Base-by-base conservation (phyloP, 92 coral and sea anemone genomes). In the Epizoanthus rinbou region DNA sequence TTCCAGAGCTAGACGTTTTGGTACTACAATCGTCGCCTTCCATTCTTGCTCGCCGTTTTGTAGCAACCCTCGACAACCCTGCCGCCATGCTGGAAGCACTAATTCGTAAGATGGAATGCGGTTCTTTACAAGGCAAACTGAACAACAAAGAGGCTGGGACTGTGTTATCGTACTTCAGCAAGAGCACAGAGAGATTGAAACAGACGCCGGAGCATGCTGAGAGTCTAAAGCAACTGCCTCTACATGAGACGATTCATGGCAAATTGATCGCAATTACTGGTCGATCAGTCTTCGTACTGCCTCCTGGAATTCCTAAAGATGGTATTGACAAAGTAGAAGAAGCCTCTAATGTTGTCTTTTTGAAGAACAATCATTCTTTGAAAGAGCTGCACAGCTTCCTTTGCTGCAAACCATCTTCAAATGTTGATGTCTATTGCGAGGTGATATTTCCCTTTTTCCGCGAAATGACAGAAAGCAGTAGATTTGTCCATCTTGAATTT, bases 401-500 rank as follows among this genome's bases (percentile, higher is more conserved):
- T 16, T 81, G 18, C 5, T 93, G 91, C 45, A 69, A 84, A 50
- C 74, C 73, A 0, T 6, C 65, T 43, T 84, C 89, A 35, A 64
- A 35, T 37, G 84, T 86, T 0, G 97, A 90, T 53, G 79, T 83
- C 9, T 93, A 93, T 58, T 90, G 94, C 45, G 87, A 81, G 13
- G 84, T 88, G 4, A 83, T 93, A 21, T 88, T 93, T 69, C 65
- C 22, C 17, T 1, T 78, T 8, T 88, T 93, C 22, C 56, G 52
- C 39, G 25, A 9, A 0, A 73, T 93, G 67, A 52, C 74, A 10
- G 18, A 39, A 25, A 70, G 33, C 5, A 89, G 60, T 1, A 80
- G 87, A 76, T 2, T 90, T 6, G 82, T 21, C 6, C 97, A 93
- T 63, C 81, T 93, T 2, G 35, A 47, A 18, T 76, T 66, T 80